Conservation (phyloP, 2,888 invertebrate genomes). For the Drosophila flavopinicola region DNA sequence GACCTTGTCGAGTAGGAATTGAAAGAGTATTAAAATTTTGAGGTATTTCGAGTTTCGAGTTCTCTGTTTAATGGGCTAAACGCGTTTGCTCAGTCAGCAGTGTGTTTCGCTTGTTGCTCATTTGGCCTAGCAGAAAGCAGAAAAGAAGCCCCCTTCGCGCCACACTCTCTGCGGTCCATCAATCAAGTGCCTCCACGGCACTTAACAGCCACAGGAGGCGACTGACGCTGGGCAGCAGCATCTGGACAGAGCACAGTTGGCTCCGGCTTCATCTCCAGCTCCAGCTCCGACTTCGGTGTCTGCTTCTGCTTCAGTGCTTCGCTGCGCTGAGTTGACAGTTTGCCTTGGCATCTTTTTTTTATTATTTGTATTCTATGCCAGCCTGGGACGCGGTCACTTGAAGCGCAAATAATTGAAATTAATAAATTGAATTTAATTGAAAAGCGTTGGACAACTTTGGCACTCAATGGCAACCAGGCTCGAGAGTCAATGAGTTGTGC, state of each 20-base stretch:
- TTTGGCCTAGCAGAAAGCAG: conserved; percentile 5
- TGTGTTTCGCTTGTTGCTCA: conserved; percentile 26
- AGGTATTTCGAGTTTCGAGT: background rate
- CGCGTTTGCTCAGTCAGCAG: conserved; percentile 31
- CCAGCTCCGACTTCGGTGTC: too few relatives aligned
- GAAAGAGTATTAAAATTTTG: conserved; percentile 16
- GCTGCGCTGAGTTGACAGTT: conserved; percentile 51
- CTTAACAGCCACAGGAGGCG: conserved; percentile 47
- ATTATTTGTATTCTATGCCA: conserved; percentile 13
- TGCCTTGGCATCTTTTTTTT: conserved; percentile 3
- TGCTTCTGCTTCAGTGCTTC: conserved; percentile 40
- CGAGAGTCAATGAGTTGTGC: conserved; percentile 59
- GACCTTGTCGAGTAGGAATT: too few relatives aligned
- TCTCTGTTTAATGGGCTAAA: conserved; percentile 43
- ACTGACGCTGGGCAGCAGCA: conserved; percentile 38
- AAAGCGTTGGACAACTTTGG: conserved; percentile 57
- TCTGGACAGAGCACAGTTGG: conserved; percentile 40
- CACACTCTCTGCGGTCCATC: conserved; percentile 46
- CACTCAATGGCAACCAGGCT: conserved; percentile 40
- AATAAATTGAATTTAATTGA: conserved; percentile 78
- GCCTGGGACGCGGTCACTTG: conserved; percentile 54
- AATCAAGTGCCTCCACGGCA: conserved; percentile 58
- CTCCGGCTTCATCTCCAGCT: too few relatives aligned
- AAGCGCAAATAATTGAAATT: conserved; percentile 76
- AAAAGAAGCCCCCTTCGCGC: background rate